Base-by-base conservation (phyloP, 2,888 invertebrate genomes). In the Branchipolynoe longqiensis region DNA sequence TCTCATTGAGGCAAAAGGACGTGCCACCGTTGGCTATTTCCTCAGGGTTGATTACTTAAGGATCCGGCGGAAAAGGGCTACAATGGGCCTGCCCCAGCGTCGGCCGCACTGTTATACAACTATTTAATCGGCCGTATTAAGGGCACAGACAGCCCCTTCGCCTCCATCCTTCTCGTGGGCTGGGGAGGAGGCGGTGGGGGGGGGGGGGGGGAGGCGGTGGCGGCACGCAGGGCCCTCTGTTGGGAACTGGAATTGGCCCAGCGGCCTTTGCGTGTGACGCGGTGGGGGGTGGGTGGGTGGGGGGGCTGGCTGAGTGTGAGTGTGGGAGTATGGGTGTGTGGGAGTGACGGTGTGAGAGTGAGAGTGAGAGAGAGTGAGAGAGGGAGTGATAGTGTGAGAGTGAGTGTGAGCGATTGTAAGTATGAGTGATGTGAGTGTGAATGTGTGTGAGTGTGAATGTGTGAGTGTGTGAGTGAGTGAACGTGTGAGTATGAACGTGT, bases 81-180 rank as follows among this genome's bases (percentile, higher is more conserved):
- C 84, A 84, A 69, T 69, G 25, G 84, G 12, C n/a, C n/a, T n/a
- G n/a, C n/a, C n/a, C n/a, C n/a, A n/a, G 64, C 41, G 18, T 69
- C 69, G 58, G 58, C 36, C 33, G 73, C 73, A 64, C 84, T 84
- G 73, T 84, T 84, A 84, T 84, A 84, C 84, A 69, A 84, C 84
- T 84, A 84, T 73, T 84, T 84, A 84, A 84, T 84, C 84, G 69
- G 69, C n/a, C 48, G 69, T 69, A 84, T 84, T 84, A 84, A 83
- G 84, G 73, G 31, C 18, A 54, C 84, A 41, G n/a, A n/a, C n/a
- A n/a, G n/a, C n/a, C n/a, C n/a, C n/a, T 33, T 33, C 33, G 31
- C 12, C 12, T 64, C 33, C 8, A 36, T 31, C 36, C 14, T 62
- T 62, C 31, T 62, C 31, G 8, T 62, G 62, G 31, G 31, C 31